Conservation (phyloP, 2,888 invertebrate genomes). For the Polymixis lichenea region DNA sequence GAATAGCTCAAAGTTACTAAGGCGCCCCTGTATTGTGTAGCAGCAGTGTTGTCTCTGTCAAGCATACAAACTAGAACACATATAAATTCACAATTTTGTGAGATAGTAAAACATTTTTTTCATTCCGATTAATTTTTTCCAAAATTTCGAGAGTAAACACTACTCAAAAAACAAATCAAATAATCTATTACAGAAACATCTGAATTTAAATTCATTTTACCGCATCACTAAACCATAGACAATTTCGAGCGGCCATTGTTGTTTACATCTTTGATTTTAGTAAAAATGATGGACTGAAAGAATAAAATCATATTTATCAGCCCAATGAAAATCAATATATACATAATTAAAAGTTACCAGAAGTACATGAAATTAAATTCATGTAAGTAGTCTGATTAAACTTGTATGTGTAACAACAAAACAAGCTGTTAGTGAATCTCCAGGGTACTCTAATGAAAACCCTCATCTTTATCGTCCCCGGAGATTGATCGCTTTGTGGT, state of each 20-base stretch:
- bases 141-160: background rate
- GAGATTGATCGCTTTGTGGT: constrained; percentile 69
- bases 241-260: background rate
- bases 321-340: background rate
- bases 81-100: background rate
- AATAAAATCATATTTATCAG: background rate
- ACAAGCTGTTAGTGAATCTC: constrained; percentile 44
- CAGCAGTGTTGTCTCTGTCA: background rate
- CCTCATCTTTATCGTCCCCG: constrained; percentile 65
- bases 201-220: background rate
- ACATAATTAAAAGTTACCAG: background rate
- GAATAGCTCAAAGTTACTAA: background rate
- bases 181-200: background rate
- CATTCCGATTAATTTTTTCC: background rate
- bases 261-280: background rate
- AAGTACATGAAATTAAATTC: constrained; percentile 18
- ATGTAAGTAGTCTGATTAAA: constrained; percentile 36
- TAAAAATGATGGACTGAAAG: background rate
- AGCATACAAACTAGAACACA: background rate
- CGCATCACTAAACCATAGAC: background rate
- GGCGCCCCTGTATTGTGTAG: background rate
- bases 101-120: background rate
- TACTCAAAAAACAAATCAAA: background rate
- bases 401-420: constrained; percentile 40
- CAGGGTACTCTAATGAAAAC: constrained; percentile 57